phyloP scores from a whole-genome alignment of 2,113 vertebrate genomes.

The Mionectes macconnelli region DNA sequence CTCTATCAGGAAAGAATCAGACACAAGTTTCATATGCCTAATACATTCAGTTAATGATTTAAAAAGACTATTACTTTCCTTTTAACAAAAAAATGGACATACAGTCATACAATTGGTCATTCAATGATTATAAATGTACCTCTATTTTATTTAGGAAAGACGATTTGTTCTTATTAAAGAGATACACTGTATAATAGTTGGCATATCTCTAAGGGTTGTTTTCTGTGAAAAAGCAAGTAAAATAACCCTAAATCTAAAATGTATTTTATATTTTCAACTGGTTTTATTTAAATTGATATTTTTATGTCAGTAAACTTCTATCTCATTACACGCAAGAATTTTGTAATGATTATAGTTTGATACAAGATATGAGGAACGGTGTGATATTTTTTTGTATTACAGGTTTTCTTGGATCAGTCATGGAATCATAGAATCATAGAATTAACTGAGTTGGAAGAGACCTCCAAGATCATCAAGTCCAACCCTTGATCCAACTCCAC shows the following conservation, averaged over 20 bases:
- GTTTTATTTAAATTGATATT: not conserved
- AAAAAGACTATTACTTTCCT: not conserved
- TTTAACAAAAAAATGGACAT: not conserved
- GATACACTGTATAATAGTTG: not conserved
- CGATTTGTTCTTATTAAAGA: not conserved
- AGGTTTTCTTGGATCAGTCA: not conserved
- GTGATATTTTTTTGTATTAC: not conserved
- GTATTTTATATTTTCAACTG: not conserved
- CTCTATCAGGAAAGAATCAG: not conserved
- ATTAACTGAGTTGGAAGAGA: no score
- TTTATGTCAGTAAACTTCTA: not conserved
- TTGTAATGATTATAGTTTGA: not conserved
- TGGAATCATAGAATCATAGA: no score
- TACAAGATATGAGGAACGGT: not conserved
- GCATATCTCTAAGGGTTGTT: not conserved
- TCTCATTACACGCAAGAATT: not conserved
- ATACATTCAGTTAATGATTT: not conserved
- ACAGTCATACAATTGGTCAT: not conserved
- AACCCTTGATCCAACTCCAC: no score
- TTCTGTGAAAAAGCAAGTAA: not conserved
- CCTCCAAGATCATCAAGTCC: no score
- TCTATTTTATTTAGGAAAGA: not conserved
- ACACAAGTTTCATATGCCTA: not conserved
- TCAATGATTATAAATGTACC: not conserved
- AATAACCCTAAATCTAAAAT: not conserved